Percentiles rank a stretch among this genome's conserved stretches.
phyloP scores from a whole-genome alignment of 1,140 invertebrate genomes.

The Drosophila ogumai region DNA sequence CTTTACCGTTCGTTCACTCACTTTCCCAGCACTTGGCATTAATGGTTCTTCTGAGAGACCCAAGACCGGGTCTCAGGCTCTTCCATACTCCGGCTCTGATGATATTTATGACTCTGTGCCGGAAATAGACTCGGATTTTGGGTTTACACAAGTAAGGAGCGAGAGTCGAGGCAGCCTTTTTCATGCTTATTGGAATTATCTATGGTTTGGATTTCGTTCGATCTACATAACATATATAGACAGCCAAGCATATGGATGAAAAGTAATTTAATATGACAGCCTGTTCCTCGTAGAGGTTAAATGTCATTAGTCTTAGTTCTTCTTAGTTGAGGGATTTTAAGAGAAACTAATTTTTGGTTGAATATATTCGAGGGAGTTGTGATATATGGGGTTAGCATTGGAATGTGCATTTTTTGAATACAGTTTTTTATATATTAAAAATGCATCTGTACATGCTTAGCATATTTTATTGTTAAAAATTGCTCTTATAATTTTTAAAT shows the following conservation, averaged over 20 bases:
- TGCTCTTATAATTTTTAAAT: too few relatives aligned
- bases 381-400: too few relatives aligned
- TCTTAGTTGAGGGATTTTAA: neutral
- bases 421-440: too few relatives aligned
- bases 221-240: neutral
- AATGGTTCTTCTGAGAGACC: constrained; percentile 64
- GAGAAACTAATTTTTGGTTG: neutral
- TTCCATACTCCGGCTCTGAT: constrained; percentile 19
- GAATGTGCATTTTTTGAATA: neutral
- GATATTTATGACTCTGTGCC: constrained; percentile 66
- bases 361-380: neutral
- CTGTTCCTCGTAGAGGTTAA: neutral
- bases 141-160: constrained; percentile 24
- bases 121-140: constrained; percentile 66
- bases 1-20: constrained; percentile 51
- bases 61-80: constrained; percentile 45
- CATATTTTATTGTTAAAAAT: too few relatives aligned
- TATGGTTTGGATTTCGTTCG: constrained; percentile 7
- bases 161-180: constrained; percentile 16
- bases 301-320: constrained; percentile 15
- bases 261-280: constrained; percentile 42
- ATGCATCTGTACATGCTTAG: too few relatives aligned
- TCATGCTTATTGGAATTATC: constrained; percentile 75
- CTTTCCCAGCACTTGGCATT: constrained; percentile 65
- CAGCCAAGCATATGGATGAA: neutral